A percentile compares a stretch with the other conserved stretches of the same genome.
These are phyloP conservation scores for Cerastis rubricosa DNA, from an alignment of 2,888 invertebrate species.

Conservation along the genomic window DNA sequence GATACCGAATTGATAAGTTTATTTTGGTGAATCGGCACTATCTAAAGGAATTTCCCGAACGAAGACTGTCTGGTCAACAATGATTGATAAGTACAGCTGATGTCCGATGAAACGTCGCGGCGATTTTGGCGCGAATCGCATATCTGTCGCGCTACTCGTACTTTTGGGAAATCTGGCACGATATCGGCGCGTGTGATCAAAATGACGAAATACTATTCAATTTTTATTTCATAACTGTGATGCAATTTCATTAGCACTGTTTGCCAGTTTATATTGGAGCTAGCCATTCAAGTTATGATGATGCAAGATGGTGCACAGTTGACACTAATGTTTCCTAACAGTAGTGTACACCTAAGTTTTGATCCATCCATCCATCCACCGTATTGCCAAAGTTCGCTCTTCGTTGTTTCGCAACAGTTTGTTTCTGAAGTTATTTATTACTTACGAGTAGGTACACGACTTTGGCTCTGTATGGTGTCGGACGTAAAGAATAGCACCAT, in stretches of 20 bases:
- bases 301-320: neutral
- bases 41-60: neutral
- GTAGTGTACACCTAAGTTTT: neutral
- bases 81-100: neutral
- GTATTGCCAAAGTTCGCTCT: neutral
- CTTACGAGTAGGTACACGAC: neutral
- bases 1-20: slow-evolving; percentile 3
- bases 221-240: neutral
- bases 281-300: neutral
- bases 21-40: neutral
- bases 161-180: no score
- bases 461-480: no score
- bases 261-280: neutral
- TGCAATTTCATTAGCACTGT: neutral
- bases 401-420: neutral
- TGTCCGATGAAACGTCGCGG: no score
- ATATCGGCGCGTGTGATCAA: no score
- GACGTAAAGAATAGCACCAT: no score
- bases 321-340: neutral
- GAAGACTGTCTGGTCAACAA: neutral
- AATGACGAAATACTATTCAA: no score
- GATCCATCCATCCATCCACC: neutral
- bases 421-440: neutral
- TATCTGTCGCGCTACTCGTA: no score
- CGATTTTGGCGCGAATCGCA: no score